Base-by-base conservation (phyloP, 2,797 vertebrate species). In the Cryptoblepharus egeriae region DNA sequence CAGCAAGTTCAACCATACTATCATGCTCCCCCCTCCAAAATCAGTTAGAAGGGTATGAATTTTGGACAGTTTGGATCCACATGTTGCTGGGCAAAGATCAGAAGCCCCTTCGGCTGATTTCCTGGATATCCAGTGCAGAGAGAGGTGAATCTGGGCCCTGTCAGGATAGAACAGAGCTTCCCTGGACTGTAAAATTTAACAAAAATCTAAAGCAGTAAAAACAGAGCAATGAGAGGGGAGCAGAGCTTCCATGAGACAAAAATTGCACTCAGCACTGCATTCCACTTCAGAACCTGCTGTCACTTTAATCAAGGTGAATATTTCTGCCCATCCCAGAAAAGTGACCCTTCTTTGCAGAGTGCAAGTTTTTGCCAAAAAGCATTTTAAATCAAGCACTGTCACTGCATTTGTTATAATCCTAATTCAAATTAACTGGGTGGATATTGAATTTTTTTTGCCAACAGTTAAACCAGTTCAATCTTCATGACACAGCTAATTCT, bases 1-100 rank as follows among this genome's bases (percentile, higher is more conserved):
- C 88, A 92, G 79, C 80, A 84, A 88, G 26, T 0, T 0, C 30
- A 87, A 88, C 85, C 92, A 70, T 85, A 91, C 58, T 81, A 20
- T 70, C 88, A 84, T 30, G 4, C 1, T 1, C 81, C 84, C 80
- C 74, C 28, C 49, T 4, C 24, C 18, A 16, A 20, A 10, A 67
- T 57, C 63, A 65, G 20, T 20, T 71, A n/a, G 80, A 0, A 77
- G 84, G 85, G 87, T 70, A 81, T 52, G 82, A 70, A 18, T 73
- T 26, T 67, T 74, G 75, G 35, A 2, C 81, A 84, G 72, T 63
- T 18, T 26, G 15, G 0, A 28, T 65, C 65, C 8, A 79, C 10
- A 20, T 69, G n/a, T 16, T 39, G 76, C 72, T 69, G 49, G 64
- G 1, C 42, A 78, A 76, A 72, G n/a, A 20, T 68, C 86, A 85